These are phyloP conservation scores for Nothoprocta pentlandii DNA, from an alignment of 2,113 vertebrate species.

Conservation along the genomic window DNA sequence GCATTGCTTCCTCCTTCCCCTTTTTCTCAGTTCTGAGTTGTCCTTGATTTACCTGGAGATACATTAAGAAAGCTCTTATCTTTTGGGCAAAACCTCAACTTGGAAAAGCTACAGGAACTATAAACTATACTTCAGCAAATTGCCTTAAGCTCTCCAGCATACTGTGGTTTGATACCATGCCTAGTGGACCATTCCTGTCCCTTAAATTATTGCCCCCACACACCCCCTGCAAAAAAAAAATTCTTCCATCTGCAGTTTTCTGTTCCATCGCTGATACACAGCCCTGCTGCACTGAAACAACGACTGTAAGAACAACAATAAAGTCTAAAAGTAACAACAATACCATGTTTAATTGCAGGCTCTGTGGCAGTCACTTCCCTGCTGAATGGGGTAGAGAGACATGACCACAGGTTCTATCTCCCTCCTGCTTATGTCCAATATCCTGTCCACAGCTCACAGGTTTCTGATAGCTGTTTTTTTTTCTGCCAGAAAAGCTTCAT, in stretches of 20 bases:
- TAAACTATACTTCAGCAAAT: slow-evolving; percentile 59
- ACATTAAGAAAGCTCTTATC: slow-evolving; percentile 56
- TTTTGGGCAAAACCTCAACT: slow-evolving; percentile 48
- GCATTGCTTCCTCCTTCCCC: not conserved
- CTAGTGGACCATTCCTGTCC: slow-evolving; percentile 16
- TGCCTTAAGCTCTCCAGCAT: slow-evolving; percentile 47
- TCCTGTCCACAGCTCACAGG: slow-evolving; percentile 46
- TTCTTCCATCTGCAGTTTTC: slow-evolving; percentile 41
- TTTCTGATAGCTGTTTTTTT: slow-evolving; percentile 29
- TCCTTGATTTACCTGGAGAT: slow-evolving; percentile 63
- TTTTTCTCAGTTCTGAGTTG: not conserved
- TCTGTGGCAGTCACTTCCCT: not conserved
- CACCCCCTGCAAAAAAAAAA: not conserved
- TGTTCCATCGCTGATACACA: slow-evolving; percentile 26
- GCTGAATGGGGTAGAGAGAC: not conserved
- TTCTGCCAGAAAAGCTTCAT: slow-evolving; percentile 46
- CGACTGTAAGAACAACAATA: not conserved
- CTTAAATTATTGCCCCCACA: slow-evolving; percentile 38
- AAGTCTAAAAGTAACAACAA: slow-evolving; percentile 34
- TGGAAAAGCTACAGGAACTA: slow-evolving; percentile 60
- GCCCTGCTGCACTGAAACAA: not conserved
- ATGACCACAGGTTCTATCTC: not conserved
- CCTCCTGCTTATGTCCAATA: not conserved
- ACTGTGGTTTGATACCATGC: slow-evolving; percentile 64
- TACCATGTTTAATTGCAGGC: slow-evolving; percentile 7